Base-by-base conservation (phyloP, 2,113 vertebrate genomes). In the Agapornis roseicollis region DNA sequence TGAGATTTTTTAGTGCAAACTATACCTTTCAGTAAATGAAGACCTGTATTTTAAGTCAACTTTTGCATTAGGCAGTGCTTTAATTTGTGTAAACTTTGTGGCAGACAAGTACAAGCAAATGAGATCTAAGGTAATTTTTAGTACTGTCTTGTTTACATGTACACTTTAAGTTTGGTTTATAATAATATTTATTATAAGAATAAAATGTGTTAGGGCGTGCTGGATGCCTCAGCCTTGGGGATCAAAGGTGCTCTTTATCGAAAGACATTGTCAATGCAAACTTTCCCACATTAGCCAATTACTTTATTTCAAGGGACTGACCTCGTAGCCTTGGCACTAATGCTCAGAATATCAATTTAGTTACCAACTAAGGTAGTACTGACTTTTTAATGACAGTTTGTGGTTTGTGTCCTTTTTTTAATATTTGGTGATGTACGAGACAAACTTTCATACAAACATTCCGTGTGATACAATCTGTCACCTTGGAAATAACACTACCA, bases 1-100 rank as follows among this genome's bases (percentile, higher is more conserved):
- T 13, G 22, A 28, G 17, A 1, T 87, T 70, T 55, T 8, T 50
- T 71, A 73, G 58, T 82, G 89, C 80, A 65, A 94, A 91, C 78
- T 35, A 47, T 72, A 92, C 77, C 39, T 12, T 58, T 96, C 65
- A 53, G 73, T 89, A 86, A 92, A 84, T 37, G 73, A 88, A 82
- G 77, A 92, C 37, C 55, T 33, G 17, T 23, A 37, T 93, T 95
- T 82, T 58, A 72, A 94, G 70, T 5, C 9, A 79, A 65, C 72
- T 50, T 91, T 44, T 92, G 77, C 82, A 94, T 65, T 18, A 77
- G 82, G 60, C 52, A 66, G 63, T 22, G 68, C 71, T 70, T 63
- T 77, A 49, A 39, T 77, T 61, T 74, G 19, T 35, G 49, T 79
- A 85, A 68, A 94, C 71, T 27, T 74, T 25, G 17, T 29, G 53